Percentiles rank a stretch among this genome's conserved stretches.
Conservation (phyloP, 2,113 vertebrate species). For the Xerus inauris region DNA sequence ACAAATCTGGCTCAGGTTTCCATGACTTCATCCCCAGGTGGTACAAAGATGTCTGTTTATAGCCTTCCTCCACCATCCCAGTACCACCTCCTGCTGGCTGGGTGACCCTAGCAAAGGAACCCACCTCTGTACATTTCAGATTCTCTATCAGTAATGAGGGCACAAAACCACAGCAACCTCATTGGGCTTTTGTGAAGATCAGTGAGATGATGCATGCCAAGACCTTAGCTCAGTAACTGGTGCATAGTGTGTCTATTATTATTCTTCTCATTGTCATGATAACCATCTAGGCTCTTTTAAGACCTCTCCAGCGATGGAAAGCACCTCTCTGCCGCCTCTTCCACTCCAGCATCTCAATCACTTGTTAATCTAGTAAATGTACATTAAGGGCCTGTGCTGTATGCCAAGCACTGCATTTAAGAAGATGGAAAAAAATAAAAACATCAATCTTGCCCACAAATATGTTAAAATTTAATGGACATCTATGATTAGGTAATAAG, state of each 20-base stretch:
- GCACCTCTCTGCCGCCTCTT: background rate
- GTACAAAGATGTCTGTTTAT: background rate
- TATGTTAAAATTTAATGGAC: slow-evolving; percentile 49
- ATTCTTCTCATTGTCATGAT: background rate
- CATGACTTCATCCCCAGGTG: background rate
- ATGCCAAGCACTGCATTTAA: slow-evolving; percentile 63
- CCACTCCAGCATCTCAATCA: background rate
- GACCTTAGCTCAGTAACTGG: background rate
- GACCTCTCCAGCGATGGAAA: background rate
- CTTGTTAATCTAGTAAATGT: slow-evolving; percentile 35
- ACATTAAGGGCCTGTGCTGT: background rate
- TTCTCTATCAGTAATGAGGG: background rate
- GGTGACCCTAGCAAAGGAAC: background rate
- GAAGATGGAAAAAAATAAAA: slow-evolving; percentile 9
- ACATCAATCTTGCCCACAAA: slow-evolving; percentile 20
- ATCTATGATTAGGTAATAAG: slow-evolving; percentile 41
- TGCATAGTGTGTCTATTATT: background rate
- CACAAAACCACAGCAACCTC: background rate
- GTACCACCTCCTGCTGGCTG: background rate
- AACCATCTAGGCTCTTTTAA: background rate
- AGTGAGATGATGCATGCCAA: background rate
- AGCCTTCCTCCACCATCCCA: background rate
- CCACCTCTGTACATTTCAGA: background rate
- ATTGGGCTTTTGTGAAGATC: background rate
- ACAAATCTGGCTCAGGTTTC: background rate